Percentiles rank a stretch among this genome's conserved stretches.
phyloP scores from a whole-genome alignment of 1,140 invertebrate species.

The Drosophila dunni region DNA sequence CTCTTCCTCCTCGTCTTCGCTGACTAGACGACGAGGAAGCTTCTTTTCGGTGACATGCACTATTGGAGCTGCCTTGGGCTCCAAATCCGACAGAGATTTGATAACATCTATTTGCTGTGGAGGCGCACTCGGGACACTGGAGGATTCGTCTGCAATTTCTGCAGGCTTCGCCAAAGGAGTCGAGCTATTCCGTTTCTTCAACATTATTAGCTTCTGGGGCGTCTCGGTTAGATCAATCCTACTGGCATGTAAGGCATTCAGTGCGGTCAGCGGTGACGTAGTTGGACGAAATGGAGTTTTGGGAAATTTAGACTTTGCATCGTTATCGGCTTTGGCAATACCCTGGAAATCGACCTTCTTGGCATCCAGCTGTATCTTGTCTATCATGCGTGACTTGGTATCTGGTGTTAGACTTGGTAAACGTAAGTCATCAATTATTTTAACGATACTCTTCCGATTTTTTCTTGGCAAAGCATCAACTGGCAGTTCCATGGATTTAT shows the following conservation, averaged over 20 bases:
- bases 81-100: slow-evolving; percentile 27
- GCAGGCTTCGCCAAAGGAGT: slow-evolving; percentile 50
- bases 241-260: neutral
- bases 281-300: slow-evolving; percentile 65
- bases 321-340: neutral
- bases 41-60: neutral
- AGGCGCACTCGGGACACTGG: neutral
- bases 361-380: neutral
- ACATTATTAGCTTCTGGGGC: slow-evolving; percentile 5
- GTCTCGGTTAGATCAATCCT: slow-evolving; percentile 4
- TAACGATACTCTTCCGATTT: neutral
- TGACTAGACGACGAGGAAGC: slow-evolving; percentile 3
- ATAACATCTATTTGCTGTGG: slow-evolving; percentile 58
- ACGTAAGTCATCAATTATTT: neutral
- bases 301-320: slow-evolving; percentile 53
- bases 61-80: neutral
- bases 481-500: neutral
- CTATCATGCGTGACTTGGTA: neutral
- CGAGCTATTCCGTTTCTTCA: slow-evolving; percentile 56
- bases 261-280: neutral
- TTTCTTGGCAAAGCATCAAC: neutral
- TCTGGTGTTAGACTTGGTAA: slow-evolving; percentile 5
- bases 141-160: slow-evolving; percentile 2
- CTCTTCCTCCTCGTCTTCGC: slow-evolving; percentile 32
- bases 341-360: slow-evolving; percentile 50